Evolutionary conservation across 2,113 vertebrate genomes (phyloP), one percentile per base, ranked within the genome.

Genomic region (Tenrec ecaudatus): DNA sequence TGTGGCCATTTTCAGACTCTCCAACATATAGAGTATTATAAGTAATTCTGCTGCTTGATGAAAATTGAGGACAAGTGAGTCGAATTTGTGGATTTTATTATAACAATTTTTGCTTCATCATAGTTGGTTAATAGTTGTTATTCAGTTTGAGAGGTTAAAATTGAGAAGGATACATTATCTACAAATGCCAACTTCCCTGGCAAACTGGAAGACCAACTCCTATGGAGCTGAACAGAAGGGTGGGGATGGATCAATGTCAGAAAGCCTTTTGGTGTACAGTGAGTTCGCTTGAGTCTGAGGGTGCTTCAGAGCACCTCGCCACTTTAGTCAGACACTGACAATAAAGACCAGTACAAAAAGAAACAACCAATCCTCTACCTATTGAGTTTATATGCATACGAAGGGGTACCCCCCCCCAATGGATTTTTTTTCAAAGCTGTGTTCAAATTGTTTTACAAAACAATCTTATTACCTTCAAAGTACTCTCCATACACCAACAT

Each of bases 271-370:
- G 19, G 2, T 10, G 25, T 10, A 0, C 40, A 62, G 6, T 10
- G 38, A 22, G 31, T 0, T 62, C 22, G 8, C 19, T 75, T 20
- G 22, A 82, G 23, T 92, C 62, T n/a, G 33, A 58, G 76, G 3
- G 3, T n/a, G 20, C 5, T 38, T 0, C 1, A 33, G 10, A 27
- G 38, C 7, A 1, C 2, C 19, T 15, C 40, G 23, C 36, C 1
- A 3, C 36, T 53, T 8, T 14, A 22, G 0, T 9, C 15, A 36
- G 36, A 15, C 22, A 36, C n/a, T 64, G 20, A 85, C 5, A 69
- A 23, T 64, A 68, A 60, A 14, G 3, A 20, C 27, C 69, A 3
- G 8, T 58, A 58, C 12, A n/a, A 36, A 75, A 57, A 1, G 33
- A 76, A 79, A 89, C 16, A 47, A 53, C 12, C 23, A 27, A 0